A percentile compares a stretch with the other conserved stretches of the same genome.
phyloP scores from a whole-genome alignment of 1,140 invertebrate genomes.

The Anastrepha obliqua region DNA sequence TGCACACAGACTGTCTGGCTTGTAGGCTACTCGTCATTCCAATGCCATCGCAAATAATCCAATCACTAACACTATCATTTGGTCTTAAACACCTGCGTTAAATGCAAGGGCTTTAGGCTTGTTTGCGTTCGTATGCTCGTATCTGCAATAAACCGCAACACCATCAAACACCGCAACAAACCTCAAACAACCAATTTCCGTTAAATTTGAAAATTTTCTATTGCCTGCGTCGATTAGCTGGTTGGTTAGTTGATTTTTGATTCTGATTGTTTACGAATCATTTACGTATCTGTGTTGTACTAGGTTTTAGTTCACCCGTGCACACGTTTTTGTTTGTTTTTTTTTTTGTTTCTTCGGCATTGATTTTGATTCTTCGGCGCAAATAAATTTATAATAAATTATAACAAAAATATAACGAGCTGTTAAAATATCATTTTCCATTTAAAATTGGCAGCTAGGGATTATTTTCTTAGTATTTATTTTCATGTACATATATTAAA shows the following conservation, averaged over 20 bases:
- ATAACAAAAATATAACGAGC: too few species aligned
- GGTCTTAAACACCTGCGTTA: background rate
- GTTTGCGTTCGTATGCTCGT: background rate
- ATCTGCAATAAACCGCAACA: background rate
- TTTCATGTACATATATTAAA: too few species aligned
- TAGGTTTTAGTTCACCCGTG: too few species aligned
- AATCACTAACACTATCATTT: conserved; percentile 25
- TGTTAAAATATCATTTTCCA: too few species aligned
- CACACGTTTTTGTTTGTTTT: too few species aligned
- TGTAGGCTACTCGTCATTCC: background rate
- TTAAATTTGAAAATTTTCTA: conserved; percentile 15
- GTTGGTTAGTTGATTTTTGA: background rate
- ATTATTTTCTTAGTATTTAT: too few species aligned
- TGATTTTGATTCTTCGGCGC: too few species aligned
- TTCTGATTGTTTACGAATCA: background rate
- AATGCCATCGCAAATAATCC: background rate
- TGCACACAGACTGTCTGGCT: conserved; percentile 22
- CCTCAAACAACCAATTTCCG: conserved; percentile 20
- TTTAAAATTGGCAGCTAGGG: too few species aligned
- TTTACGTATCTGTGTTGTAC: background rate
- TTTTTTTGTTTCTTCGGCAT: too few species aligned
- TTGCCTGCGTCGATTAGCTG: background rate
- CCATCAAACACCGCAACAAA: background rate
- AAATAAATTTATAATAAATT: too few species aligned
- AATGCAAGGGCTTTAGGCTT: background rate